Evolutionary conservation across 2,797 vertebrate species (phyloP), one percentile per base, ranked within the genome.

Genomic region (Ptychobarbus kaznakovi): DNA sequence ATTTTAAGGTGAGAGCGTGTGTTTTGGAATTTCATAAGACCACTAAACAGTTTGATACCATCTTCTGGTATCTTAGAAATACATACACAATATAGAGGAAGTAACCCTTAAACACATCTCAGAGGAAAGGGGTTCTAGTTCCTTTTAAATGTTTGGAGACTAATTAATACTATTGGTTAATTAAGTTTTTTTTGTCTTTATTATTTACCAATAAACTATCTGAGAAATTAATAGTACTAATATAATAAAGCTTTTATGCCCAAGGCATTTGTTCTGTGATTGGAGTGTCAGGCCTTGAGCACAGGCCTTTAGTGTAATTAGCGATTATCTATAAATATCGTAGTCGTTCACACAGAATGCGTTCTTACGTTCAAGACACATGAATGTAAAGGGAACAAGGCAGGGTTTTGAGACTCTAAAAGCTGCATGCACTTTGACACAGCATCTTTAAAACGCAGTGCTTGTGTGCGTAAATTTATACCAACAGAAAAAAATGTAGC

Each of bases 11-110:
- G 22, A 77, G 35, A 81, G 53, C 22, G 3, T 2, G 16, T 61
- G 13, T 28, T 72, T 78, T 28, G 63, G 13, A 40, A 70, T 65
- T 81, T 83, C 69, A 68, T 72, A 51, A 86, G 58, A 81, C 79
- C 38, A 53, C 63, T 56, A 87, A 86, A 77, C 9, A 58, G 15
- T n/a, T 73, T 35, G 69, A 74, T 42, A 63, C 38, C 65, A 83
- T 69, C 22, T 16, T 83, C n/a, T 25, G 40, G 74, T 81, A 44
- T 77, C 38, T 63, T 22, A 81, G 13, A 32, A 83, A 53, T 72
- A 28, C 12, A 40, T 46, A 8, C 10, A 69, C 73, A 28, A 58
- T 11, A 73, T 22, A 74, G 61, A 63, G 56, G 56, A 81, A 75
- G 16, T 46, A 46, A 72, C 46, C n/a, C 72, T 32, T 68, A 15